Conservation (phyloP, 2,797 vertebrate genomes). For the Buceros bicornis region DNA sequence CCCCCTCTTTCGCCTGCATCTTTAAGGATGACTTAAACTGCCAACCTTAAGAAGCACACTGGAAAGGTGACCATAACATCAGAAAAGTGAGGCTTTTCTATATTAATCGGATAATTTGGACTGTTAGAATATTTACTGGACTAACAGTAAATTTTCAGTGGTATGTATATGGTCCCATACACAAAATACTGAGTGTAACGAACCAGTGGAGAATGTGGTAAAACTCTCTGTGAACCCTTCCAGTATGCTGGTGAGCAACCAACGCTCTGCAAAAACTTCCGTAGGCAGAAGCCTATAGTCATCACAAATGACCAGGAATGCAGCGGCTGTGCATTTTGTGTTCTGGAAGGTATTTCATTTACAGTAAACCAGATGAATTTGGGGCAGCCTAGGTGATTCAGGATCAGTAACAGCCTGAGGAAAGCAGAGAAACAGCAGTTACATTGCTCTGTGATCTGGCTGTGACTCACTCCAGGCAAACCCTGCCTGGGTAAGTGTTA, state of each 20-base stretch:
- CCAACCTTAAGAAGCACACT: neutral
- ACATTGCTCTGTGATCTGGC: neutral
- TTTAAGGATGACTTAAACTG: neutral
- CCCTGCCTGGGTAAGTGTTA: neutral
- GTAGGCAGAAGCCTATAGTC: neutral
- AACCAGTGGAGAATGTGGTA: neutral
- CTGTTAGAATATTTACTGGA: neutral
- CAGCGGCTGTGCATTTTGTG: neutral
- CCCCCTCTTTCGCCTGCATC: fast-evolving
- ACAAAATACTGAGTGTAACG: neutral
- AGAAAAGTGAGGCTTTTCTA: neutral
- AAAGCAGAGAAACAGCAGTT: neutral
- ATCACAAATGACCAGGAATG: neutral
- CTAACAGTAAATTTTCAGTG: neutral
- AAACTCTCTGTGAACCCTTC: neutral
- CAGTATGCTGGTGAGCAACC: neutral
- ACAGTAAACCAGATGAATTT: neutral
- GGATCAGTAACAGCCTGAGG: neutral
- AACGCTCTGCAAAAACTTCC: neutral
- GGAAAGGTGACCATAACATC: neutral
- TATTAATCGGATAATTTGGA: neutral
- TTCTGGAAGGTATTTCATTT: neutral
- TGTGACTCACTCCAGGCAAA: neutral
- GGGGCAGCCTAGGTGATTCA: neutral
- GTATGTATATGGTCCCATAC: neutral